phyloP scores from a whole-genome alignment of 2,113 vertebrate genomes.

The Gorsachius goisagi region DNA sequence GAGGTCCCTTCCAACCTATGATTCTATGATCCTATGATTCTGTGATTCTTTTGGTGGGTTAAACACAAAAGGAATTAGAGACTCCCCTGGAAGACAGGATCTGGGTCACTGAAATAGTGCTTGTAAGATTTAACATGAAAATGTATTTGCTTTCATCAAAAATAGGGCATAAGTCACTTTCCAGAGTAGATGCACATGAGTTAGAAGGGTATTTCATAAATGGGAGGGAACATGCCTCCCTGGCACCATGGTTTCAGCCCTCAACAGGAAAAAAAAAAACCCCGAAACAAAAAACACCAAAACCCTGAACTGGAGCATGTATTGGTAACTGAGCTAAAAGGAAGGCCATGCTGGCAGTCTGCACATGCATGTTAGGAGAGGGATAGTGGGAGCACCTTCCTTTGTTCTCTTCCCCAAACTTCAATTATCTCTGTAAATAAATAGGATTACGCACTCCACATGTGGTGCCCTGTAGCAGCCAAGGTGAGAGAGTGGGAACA shows the following conservation, averaged over 20 bases:
- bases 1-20: too few species aligned
- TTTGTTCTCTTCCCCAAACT: background rate
- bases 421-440: background rate
- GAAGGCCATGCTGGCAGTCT: background rate
- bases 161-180: background rate
- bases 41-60: background rate
- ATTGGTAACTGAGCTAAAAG: background rate
- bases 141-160: background rate
- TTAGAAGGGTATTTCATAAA: background rate
- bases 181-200: background rate
- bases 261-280: background rate
- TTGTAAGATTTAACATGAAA: background rate
- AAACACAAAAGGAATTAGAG: background rate
- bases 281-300: background rate
- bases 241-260: background rate
- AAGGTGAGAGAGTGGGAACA: background rate
- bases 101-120: background rate
- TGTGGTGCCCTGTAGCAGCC: fast-evolving
- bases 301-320: background rate
- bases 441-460: too few species aligned
- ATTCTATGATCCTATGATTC: too few species aligned
- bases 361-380: background rate
- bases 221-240: background rate
- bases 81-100: background rate
- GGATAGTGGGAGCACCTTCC: background rate